Evolutionary conservation across 2,888 invertebrate species (phyloP), one percentile per base, ranked within the genome.

Genomic region (Clepsis dumicolana): DNA sequence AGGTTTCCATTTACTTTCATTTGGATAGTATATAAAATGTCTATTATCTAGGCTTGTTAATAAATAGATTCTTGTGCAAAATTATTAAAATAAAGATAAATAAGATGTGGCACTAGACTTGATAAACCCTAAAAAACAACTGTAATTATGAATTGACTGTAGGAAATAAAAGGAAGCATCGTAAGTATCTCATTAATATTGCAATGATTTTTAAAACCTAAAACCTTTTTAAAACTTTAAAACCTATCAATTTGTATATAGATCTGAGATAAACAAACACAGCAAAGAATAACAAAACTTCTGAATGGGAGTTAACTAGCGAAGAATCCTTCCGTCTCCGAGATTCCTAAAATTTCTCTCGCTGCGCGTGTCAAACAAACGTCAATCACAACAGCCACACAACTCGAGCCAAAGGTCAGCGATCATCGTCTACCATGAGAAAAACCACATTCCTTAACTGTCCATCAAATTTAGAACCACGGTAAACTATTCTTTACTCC

Each of bases 331-430:
- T 78, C 74, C 74, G 80, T 79, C 78, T 81, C 81, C 76, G 70
- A 80, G 85, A 86, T 90, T 88, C 85, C 77, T 75, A 75, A 86
- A 89, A 90, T 87, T 88, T 89, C 87, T 85, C 86, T 81, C 75
- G 80, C 85, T 76, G 85, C 75, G 78, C 73, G 75, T 83, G 83
- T 88, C 90, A 89, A 88, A 89, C 88, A 91, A 82, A 89, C 85
- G 92, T 92, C 93, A 92, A 91, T 92, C 93, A 92, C 78, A 77
- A 65, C 56, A 75, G 77, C 89, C 90, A 87, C 90, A 85, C 88
- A 89, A 80, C 86, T 82, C 81, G 90, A 84, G 90, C 78, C 84
- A 90, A 78, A 90, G 91, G 91, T 91, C 91, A 86, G 80, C 82
- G 88, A 88, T 89, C 88, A 88, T 87, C 85, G 78, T 84, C 80